Base-by-base conservation (phyloP, 2,797 vertebrate genomes). In the Pseudomugil tenellus region DNA sequence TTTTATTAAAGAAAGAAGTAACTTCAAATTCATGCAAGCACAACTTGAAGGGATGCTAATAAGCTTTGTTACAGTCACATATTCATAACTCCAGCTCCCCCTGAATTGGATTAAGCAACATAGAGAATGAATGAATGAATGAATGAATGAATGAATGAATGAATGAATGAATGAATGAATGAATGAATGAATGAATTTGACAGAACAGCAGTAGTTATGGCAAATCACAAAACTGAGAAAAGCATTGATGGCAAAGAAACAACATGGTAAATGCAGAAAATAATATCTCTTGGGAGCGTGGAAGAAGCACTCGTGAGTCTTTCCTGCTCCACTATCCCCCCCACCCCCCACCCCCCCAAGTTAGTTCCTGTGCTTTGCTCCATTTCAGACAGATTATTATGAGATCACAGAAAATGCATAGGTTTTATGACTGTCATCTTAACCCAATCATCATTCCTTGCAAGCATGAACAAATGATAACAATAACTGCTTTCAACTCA, bases 351-450 rank as follows among this genome's bases (percentile, higher is more conserved):
- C 35, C 35, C 13, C 17, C 7, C 12, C 4, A 17, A 19, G 17
- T n/a, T 46, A 46, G 19, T 9, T 46, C 41, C 7, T 19, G 8
- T 46, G 41, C 19, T n/a, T n/a, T 46, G 17, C 5, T 67, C 17
- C 25, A 31, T 67, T 67, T 54, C 37, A 66, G 58, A 70, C 51
- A 77, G 43, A 74, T 67, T 63, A 71, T 64, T 66, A 70, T 58
- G 46, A 56, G 49, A 74, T 55, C 63, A 56, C 46, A 66, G 66
- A 67, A 57, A 41, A 68, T 63, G 53, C 29, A 35, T 28, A 58
- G 63, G 58, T 16, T 77, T 61, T 61, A 64, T 67, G 74, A 74
- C 66, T 70, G 8, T 51, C 21, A 52, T 78, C 60, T 46, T 46
- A 46, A 16, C 41, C 19, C 19, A 8, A 67, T 58, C 58, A 76